Evolutionary conservation across 1,140 invertebrate genomes (phyloP).

Genomic region (Neodiprion fabricii): DNA sequence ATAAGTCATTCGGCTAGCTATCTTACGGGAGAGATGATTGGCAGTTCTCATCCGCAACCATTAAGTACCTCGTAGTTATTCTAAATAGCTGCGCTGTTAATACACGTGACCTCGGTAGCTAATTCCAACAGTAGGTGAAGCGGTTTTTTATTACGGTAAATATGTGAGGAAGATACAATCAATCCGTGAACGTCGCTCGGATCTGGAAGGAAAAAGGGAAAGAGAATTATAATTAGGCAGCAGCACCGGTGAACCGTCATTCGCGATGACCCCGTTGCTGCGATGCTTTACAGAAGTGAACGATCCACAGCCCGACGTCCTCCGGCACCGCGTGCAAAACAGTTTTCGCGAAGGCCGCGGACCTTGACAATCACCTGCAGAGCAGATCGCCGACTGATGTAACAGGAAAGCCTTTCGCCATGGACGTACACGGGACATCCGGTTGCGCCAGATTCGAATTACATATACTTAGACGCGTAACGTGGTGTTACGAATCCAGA

Average conservation of each 20-base stretch:
- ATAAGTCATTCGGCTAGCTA: background rate
- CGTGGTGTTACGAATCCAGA: too few relatives aligned
- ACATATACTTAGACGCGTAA: background rate
- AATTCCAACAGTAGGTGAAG: too few relatives aligned
- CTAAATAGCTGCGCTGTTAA: too few relatives aligned
- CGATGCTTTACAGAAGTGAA: background rate
- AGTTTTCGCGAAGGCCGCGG: background rate
- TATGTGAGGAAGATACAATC: background rate
- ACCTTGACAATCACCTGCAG: background rate
- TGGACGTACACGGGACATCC: slow-evolving; percentile 1
- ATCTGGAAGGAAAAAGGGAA: slow-evolving; percentile 6
- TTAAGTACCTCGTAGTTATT: too few relatives aligned
- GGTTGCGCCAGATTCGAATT: slow-evolving; percentile 5
- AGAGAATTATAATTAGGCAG: slow-evolving; percentile 9
- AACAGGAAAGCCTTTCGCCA: background rate
- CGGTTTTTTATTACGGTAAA: slow-evolving; percentile 7
- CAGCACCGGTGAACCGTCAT: slow-evolving; percentile 21
- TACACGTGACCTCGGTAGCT: too few relatives aligned
- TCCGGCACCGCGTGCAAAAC: background rate
- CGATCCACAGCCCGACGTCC: background rate
- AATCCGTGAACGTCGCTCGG: background rate
- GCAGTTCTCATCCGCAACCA: too few relatives aligned
- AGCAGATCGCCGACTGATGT: background rate
- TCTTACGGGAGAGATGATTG: too few relatives aligned
- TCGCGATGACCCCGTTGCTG: slow-evolving; percentile 38